Conservation (phyloP, 1,140 invertebrate genomes). For the Contarinia nasturtii region DNA sequence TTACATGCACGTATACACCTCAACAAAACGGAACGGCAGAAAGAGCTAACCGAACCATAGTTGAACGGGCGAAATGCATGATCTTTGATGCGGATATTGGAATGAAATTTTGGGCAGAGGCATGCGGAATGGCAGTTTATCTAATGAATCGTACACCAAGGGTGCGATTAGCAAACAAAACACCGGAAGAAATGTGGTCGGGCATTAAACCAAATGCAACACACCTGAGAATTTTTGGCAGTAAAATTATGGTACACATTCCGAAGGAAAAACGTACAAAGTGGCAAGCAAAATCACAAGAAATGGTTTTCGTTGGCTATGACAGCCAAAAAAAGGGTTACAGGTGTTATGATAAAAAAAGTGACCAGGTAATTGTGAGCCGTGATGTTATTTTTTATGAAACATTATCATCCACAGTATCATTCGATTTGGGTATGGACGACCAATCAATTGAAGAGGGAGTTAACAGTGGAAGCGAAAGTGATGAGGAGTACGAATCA, state of each 20-base stretch:
- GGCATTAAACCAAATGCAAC: slow-evolving; percentile 9
- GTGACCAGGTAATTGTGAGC: neutral
- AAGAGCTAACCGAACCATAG: slow-evolving; percentile 4
- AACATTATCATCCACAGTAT: too few species aligned
- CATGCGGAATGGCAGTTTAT: slow-evolving; percentile 18
- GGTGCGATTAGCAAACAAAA: slow-evolving; percentile 1
- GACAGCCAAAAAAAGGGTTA: neutral
- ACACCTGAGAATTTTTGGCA: slow-evolving; percentile 13
- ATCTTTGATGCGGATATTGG: slow-evolving; percentile 6
- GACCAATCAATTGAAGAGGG: too few species aligned
- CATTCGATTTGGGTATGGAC: too few species aligned
- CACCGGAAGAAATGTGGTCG: slow-evolving; percentile 10
- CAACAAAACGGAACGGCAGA: slow-evolving; percentile 9
- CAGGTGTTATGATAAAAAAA: neutral
- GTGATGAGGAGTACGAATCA: too few species aligned
- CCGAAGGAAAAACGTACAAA: slow-evolving; percentile 16
- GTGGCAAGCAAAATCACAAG: slow-evolving; percentile 13
- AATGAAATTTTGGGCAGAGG: slow-evolving; percentile 22
- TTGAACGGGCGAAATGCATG: slow-evolving; percentile 16
- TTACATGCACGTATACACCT: slow-evolving; percentile 5
- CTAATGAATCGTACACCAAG: slow-evolving; percentile 18
- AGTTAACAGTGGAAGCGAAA: too few species aligned
- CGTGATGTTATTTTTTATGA: slow-evolving; percentile 13
- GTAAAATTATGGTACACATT: slow-evolving; percentile 16
- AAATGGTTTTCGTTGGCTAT: slow-evolving; percentile 19